Conservation (phyloP, 2,113 vertebrate genomes). For the Morone chrysops region DNA sequence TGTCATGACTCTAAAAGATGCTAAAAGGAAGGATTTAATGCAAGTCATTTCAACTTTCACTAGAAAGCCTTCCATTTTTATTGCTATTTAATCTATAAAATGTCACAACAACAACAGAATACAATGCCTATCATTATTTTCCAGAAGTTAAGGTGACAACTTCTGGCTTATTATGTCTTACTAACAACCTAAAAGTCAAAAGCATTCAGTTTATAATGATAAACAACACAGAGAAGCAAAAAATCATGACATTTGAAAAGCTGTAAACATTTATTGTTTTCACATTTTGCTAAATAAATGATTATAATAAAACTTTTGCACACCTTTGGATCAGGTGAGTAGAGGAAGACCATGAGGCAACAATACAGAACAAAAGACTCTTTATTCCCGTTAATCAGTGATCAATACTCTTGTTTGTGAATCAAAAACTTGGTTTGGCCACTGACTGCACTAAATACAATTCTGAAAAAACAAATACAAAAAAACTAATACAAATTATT, state of each 20-base stretch:
- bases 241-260: not conserved
- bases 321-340: too few relatives aligned
- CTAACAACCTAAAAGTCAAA: not conserved
- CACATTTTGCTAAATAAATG: not conserved
- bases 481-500: too few relatives aligned
- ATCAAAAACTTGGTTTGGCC: too few relatives aligned
- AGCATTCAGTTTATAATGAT: not conserved
- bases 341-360: too few relatives aligned
- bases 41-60: not conserved
- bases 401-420: not conserved
- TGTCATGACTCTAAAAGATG: not conserved
- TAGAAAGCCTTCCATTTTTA: not conserved
- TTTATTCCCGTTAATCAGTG: not conserved
- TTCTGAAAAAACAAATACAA: too few relatives aligned
- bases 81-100: not conserved
- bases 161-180: not conserved
- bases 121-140: not conserved
- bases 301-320: too few relatives aligned
- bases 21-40: conserved; percentile 12
- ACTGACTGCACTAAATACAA: too few relatives aligned
- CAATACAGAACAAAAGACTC: too few relatives aligned
- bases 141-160: not conserved
- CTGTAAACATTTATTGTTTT: not conserved
- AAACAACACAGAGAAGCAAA: not conserved
- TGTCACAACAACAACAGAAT: not conserved